These are phyloP conservation scores for Trachymyrmex septentrionalis DNA, from an alignment of 1,140 invertebrate species.

Conservation along the genomic window DNA sequence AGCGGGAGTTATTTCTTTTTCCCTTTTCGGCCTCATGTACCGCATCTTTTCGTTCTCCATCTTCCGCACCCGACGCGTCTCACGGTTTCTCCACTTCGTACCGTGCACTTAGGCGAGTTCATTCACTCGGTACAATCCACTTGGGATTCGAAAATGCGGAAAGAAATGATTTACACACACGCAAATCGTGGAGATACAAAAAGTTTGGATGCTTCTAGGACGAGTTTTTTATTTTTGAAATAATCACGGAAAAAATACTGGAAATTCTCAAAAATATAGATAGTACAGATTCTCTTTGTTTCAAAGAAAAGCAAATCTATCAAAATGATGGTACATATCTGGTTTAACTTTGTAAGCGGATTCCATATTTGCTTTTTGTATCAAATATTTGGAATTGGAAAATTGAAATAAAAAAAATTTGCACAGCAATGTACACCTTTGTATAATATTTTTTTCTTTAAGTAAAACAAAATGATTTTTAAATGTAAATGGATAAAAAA, in stretches of 20 bases:
- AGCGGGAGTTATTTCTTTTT: slow-evolving; percentile 39
- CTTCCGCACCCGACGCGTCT: slow-evolving; percentile 14
- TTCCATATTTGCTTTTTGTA: slow-evolving; percentile 14
- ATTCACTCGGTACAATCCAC: slow-evolving; percentile 4
- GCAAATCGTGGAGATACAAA: background rate
- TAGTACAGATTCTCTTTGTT: background rate
- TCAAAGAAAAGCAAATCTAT: background rate
- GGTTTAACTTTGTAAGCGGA: slow-evolving; percentile 14
- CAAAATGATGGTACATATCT: background rate
- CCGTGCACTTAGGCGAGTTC: slow-evolving; percentile 45
- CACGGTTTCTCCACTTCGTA: slow-evolving; percentile 55
- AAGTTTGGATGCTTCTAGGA: background rate
- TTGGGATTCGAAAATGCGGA: background rate
- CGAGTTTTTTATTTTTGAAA: slow-evolving; percentile 10
- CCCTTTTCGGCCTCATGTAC: slow-evolving; percentile 19
- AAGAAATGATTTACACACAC: slow-evolving; percentile 32
- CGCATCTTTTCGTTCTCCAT: background rate
- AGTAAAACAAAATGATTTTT: slow-evolving; percentile 11
- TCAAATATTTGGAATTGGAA: slow-evolving; percentile 37
- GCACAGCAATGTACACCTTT: background rate
- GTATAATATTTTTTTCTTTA: background rate
- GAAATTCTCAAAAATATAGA: background rate
- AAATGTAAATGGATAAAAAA: slow-evolving; percentile 14
- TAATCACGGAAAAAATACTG: background rate
- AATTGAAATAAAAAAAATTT: slow-evolving; percentile 26